phyloP scores from a whole-genome alignment of 2,113 vertebrate genomes.

The Monopterus albus region DNA sequence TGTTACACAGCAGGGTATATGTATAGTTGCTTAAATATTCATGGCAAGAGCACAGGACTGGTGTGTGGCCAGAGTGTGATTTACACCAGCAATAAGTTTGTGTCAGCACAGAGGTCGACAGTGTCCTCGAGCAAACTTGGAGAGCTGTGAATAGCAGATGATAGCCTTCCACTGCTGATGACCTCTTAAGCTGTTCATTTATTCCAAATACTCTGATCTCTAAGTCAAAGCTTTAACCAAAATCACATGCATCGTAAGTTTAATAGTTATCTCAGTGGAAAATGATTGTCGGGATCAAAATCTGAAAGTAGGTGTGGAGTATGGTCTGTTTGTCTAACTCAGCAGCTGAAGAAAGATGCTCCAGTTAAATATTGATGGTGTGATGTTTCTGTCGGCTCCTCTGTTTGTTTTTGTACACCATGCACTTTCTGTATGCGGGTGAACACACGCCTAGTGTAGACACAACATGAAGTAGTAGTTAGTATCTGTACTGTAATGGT shows the following conservation, averaged over 20 bases:
- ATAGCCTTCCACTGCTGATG: constrained; percentile 50
- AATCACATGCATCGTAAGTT: constrained; percentile 1
- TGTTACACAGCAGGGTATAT: constrained; percentile 21
- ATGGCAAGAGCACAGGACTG: constrained; percentile 40
- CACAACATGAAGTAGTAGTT: too few relatives aligned
- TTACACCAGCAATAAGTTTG: constrained; percentile 74
- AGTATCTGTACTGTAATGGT: too few relatives aligned
- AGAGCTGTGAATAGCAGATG: constrained; percentile 51
- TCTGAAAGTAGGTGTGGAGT: background rate
- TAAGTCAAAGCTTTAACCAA: constrained; percentile 5
- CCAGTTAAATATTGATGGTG: constrained; percentile 44
- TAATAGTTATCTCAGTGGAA: constrained; percentile 22
- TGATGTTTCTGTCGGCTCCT: too few relatives aligned
- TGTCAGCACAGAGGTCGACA: constrained; percentile 59
- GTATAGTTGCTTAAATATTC: constrained; percentile 73
- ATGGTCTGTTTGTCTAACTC: background rate
- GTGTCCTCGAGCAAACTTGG: constrained; percentile 49
- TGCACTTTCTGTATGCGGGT: too few relatives aligned
- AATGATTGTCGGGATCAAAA: background rate
- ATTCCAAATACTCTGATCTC: constrained; percentile 40
- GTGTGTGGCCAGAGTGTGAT: constrained; percentile 57
- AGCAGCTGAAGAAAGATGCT: constrained; percentile 16
- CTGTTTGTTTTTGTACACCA: too few relatives aligned
- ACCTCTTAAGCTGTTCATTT: constrained; percentile 51
- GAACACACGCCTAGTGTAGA: too few relatives aligned